A percentile compares a stretch with the other conserved stretches of the same genome.
phyloP scores from a whole-genome alignment of 2,888 invertebrate genomes.

The Tryphoninae sp. region DNA sequence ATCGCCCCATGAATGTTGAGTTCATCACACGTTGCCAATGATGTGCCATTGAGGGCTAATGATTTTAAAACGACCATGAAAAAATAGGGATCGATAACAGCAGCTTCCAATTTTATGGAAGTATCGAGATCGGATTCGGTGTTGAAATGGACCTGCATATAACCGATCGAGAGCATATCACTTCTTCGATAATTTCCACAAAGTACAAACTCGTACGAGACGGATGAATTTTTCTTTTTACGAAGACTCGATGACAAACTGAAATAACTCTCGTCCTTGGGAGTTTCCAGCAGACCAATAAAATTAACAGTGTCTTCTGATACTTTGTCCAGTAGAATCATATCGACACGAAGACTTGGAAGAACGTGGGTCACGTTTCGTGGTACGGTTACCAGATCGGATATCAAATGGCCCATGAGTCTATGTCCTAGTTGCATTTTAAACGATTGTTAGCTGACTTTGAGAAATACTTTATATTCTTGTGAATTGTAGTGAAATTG shows the following conservation, averaged over 20 bases:
- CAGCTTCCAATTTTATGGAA: constrained; percentile 17
- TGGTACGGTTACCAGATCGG: constrained; percentile 54
- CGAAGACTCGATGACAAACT: constrained; percentile 49
- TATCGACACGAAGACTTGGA: constrained; percentile 52
- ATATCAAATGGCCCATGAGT: constrained; percentile 51
- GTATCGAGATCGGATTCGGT: neutral
- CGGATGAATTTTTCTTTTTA: constrained; percentile 32
- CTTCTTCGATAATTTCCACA: constrained; percentile 58
- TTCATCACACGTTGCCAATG: constrained; percentile 51
- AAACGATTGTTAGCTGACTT: neutral
- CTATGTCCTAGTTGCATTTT: constrained; percentile 36
- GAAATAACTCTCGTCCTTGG: constrained; percentile 40
- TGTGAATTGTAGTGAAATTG: neutral
- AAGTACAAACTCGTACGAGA: constrained; percentile 54
- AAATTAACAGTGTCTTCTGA: constrained; percentile 49
- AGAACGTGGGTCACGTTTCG: constrained; percentile 51
- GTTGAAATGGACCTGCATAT: constrained; percentile 34
- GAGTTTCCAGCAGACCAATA: constrained; percentile 57
- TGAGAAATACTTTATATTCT: too few species aligned
- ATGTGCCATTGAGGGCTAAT: constrained; percentile 46
- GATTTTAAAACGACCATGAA: constrained; percentile 57
- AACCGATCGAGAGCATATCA: constrained; percentile 57
- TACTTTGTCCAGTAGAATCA: constrained; percentile 44
- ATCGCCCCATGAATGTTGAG: constrained; percentile 49
- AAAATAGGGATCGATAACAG: constrained; percentile 59